A percentile compares a stretch with the other conserved stretches of the same genome.
These are phyloP conservation scores for Atherinosoma microstoma DNA, from an alignment of 2,797 vertebrate species.

Conservation along the genomic window DNA sequence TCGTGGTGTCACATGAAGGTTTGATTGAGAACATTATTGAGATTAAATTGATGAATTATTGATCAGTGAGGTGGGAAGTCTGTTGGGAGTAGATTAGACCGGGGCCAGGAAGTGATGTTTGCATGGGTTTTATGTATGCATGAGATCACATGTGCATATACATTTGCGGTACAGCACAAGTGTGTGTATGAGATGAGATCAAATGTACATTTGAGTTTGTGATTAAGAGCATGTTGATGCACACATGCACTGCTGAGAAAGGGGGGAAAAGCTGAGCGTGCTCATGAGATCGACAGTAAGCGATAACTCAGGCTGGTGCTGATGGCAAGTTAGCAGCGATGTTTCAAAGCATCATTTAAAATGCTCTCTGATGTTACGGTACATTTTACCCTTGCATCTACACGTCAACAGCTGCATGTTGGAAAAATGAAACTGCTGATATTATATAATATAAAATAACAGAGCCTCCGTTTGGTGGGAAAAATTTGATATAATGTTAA, in stretches of 20 bases:
- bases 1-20: slow-evolving; percentile 59
- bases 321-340: slow-evolving; percentile 35
- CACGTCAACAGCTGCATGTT: neutral
- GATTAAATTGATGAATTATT: slow-evolving; percentile 73
- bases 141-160: slow-evolving; percentile 10
- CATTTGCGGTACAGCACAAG: slow-evolving; percentile 22
- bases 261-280: neutral
- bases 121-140: slow-evolving; percentile 30
- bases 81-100: slow-evolving; percentile 56
- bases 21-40: slow-evolving; percentile 74
- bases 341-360: slow-evolving; percentile 39
- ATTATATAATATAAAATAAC: slow-evolving; percentile 11
- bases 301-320: slow-evolving; percentile 36
- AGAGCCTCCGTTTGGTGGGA: neutral
- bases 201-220: slow-evolving; percentile 18
- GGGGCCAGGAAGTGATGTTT: slow-evolving; percentile 33
- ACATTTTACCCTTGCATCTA: slow-evolving; percentile 30
- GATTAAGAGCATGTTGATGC: slow-evolving; percentile 9
- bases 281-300: slow-evolving; percentile 18
- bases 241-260: slow-evolving; percentile 20
- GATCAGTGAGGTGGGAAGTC: slow-evolving; percentile 64
- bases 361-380: slow-evolving; percentile 47
- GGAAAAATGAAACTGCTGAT: too few relatives aligned
- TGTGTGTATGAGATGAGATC: slow-evolving; percentile 17
- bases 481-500: neutral